These are phyloP conservation scores for Tortricodes alternella DNA, from an alignment of 2,888 invertebrate genomes.

Conservation along the genomic window DNA sequence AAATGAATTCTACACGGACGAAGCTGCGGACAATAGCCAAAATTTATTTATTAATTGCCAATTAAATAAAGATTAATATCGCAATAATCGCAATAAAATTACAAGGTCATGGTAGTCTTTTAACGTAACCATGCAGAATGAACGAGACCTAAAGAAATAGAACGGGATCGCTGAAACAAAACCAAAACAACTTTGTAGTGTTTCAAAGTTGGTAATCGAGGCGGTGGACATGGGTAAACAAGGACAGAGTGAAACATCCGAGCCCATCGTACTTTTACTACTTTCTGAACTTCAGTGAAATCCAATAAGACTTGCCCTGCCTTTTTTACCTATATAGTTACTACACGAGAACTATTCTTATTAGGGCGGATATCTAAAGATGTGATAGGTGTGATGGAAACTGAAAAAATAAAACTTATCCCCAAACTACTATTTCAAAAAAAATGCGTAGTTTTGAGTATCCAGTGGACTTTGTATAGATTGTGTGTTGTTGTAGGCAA, in stretches of 20 bases:
- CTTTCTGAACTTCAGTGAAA: neutral
- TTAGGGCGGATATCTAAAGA: neutral
- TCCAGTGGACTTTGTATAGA: neutral
- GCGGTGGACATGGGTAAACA: constrained; percentile 4
- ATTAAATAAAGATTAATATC: too few species aligned
- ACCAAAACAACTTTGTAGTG: constrained; percentile 3
- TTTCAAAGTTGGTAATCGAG: constrained; percentile 11
- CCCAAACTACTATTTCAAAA: too few species aligned
- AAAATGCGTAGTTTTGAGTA: too few species aligned
- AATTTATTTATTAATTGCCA: too few species aligned
- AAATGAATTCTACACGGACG: too few species aligned
- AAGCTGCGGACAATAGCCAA: too few species aligned
- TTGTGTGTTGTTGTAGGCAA: too few species aligned
- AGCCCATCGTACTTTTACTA: neutral
- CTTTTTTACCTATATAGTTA: too few species aligned
- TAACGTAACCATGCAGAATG: too few species aligned
- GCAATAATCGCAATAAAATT: neutral
- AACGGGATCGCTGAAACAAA: too few species aligned
- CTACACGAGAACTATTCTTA: neutral
- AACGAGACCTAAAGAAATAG: too few species aligned
- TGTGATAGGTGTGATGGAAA: neutral
- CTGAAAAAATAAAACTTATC: too few species aligned
- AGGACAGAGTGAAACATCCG: neutral
- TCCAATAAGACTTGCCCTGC: constrained; percentile 3
- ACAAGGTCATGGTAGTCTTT: neutral